Evolutionary conservation across 2,797 vertebrate genomes (phyloP), one percentile per base, ranked within the genome.

Genomic region (Tachyglossus aculeatus): DNA sequence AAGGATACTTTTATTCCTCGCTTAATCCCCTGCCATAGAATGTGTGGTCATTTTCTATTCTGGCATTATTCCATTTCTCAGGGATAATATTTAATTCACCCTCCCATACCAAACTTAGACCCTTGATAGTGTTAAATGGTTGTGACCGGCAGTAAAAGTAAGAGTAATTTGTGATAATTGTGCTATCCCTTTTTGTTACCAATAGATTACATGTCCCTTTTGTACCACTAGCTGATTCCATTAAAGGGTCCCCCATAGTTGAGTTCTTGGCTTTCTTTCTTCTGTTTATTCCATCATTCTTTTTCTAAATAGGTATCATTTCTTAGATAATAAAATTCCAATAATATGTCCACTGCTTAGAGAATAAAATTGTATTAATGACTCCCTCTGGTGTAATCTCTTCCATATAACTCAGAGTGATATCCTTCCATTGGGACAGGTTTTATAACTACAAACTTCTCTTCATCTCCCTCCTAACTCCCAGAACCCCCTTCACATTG

Each of bases 301-400:
- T 84, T 78, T 71, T 56, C 73, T 82, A 80, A 78, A 71, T 73
- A 71, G 27, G 21, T 63, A 82, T 66, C 67, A 76, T 82, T 84
- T 84, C 65, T 80, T 74, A 82, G 62, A 62, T 52, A 68, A 74
- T 82, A 81, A 82, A 86, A 80, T 76, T 63, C 75, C 75, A 76
- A 82, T 78, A 74, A 80, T 78, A 78, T 84, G 67, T 84, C 55
- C 71, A 73, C 71, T 82, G 70, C 71, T 48, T 57, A 56, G 59
- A n/a, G 73, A 5, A 78, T 78, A 74, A 39, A 73, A 44, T 76
- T 82, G 78, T 84, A 80, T 84, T 79, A 80, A 77, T 59, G 48
- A 78, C 62, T 78, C 25, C 81, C 78, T 84, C 61, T 71, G 60
- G 75, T 84, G 80, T 86, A 82, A 86, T 80, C 68, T 82, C 81